These are phyloP conservation scores for Aradophagus sp. DNA, from an alignment of 1,140 invertebrate genomes.

Conservation along the genomic window DNA sequence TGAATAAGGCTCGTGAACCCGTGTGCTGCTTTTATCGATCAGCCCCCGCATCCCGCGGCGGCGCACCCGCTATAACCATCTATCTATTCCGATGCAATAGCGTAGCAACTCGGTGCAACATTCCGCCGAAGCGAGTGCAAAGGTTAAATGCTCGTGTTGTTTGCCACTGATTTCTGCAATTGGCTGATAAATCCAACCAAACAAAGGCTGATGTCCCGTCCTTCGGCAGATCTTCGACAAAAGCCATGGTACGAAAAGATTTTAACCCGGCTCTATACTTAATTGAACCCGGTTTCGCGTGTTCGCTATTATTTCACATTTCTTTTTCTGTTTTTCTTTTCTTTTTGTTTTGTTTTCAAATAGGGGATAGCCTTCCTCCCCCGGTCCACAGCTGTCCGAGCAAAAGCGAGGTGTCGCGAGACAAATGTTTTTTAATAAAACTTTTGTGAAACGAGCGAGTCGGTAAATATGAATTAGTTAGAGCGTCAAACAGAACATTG, in stretches of 20 bases:
- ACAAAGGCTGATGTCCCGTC: conserved; percentile 29
- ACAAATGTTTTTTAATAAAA: conserved; percentile 46
- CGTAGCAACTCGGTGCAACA: conserved; percentile 61
- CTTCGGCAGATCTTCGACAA: too few relatives aligned
- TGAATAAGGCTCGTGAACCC: conserved; percentile 76
- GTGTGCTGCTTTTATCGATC: conserved; percentile 74
- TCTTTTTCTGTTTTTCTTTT: too few relatives aligned
- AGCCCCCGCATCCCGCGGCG: conserved; percentile 73
- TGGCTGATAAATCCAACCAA: conserved; percentile 28
- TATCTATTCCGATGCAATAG: conserved; percentile 71
- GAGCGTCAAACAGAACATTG: conserved; percentile 35
- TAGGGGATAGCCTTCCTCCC: too few relatives aligned
- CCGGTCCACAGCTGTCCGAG: conserved; percentile 25
- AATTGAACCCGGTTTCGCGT: too few relatives aligned
- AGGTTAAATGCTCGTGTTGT: conserved; percentile 42
- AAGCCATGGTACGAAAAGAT: too few relatives aligned
- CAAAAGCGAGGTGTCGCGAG: conserved; percentile 41
- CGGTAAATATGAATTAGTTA: conserved; percentile 48
- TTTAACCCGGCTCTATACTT: too few relatives aligned
- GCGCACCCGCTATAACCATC: conserved; percentile 69
- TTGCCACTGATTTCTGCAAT: conserved; percentile 37
- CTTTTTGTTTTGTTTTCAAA: too few relatives aligned
- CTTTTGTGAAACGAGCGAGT: conserved; percentile 36
- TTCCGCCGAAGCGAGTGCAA: conserved; percentile 20
- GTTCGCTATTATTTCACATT: too few relatives aligned